Conservation (phyloP, 1,140 invertebrate species). For the Hyles vespertilio region DNA sequence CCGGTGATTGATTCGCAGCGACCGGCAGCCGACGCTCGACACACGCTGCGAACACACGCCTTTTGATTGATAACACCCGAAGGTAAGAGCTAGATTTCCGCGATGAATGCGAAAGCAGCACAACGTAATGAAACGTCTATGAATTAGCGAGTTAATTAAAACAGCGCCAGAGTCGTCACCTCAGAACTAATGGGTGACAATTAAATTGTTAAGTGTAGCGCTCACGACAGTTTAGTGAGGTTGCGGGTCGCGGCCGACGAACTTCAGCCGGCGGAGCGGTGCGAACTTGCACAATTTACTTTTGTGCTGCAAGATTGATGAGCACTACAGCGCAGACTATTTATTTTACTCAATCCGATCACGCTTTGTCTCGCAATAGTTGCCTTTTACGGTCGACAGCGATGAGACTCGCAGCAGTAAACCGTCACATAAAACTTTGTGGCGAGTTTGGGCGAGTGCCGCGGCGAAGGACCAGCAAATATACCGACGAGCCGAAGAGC, state of each 20-base stretch:
- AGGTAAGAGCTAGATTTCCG: background rate
- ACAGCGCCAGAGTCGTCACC: slow-evolving; percentile 46
- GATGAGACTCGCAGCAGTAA: slow-evolving; percentile 38
- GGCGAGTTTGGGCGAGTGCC: slow-evolving; percentile 30
- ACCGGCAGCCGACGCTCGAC: slow-evolving; percentile 29
- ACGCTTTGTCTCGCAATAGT: slow-evolving; percentile 62
- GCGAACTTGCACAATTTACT: slow-evolving; percentile 61
- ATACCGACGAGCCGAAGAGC: slow-evolving; percentile 30
- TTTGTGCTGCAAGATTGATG: slow-evolving; percentile 60
- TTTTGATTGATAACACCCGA: slow-evolving; percentile 43
- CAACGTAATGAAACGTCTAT: slow-evolving; percentile 42
- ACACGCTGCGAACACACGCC: slow-evolving; percentile 9
- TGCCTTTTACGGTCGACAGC: slow-evolving; percentile 51
- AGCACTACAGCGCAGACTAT: slow-evolving; percentile 57
- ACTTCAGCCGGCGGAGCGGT: slow-evolving; percentile 31
- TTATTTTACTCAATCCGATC: slow-evolving; percentile 67
- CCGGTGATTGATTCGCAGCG: slow-evolving; percentile 54
- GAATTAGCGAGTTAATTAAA: slow-evolving; percentile 53
- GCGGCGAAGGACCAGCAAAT: slow-evolving; percentile 16
- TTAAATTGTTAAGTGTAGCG: slow-evolving; percentile 66
- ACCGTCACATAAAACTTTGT: slow-evolving; percentile 47
- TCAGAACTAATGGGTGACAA: slow-evolving; percentile 64
- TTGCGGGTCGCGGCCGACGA: slow-evolving; percentile 57
- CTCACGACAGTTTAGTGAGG: slow-evolving; percentile 58
- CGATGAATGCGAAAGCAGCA: background rate